Conservation (phyloP, 2,113 vertebrate genomes). For the Ptyas mucosa region DNA sequence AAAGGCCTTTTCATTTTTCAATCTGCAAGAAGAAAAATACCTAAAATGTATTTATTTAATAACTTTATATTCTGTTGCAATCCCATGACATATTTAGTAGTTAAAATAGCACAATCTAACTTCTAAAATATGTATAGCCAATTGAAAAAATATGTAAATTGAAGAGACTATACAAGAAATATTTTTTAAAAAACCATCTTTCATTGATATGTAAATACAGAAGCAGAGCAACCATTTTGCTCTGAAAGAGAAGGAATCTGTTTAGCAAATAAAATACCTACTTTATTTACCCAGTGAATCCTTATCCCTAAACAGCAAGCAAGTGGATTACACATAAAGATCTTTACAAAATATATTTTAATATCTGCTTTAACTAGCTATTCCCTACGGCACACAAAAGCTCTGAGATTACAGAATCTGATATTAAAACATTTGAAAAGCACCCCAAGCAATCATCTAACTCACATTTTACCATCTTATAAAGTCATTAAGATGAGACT, state of each 20-base stretch:
- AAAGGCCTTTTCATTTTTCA: conserved; percentile 86
- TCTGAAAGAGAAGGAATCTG: not conserved
- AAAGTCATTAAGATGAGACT: not conserved
- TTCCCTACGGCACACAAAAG: not conserved
- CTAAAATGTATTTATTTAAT: not conserved
- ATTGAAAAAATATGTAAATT: not conserved
- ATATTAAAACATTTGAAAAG: not conserved
- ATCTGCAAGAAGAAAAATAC: conserved; percentile 55
- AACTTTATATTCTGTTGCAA: not conserved
- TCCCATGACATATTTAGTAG: not conserved
- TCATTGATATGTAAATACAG: not conserved
- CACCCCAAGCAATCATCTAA: not conserved
- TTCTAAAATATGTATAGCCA: not conserved
- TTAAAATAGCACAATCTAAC: not conserved
- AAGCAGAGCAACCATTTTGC: not conserved
- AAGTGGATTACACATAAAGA: not conserved
- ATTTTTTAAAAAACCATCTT: not conserved
- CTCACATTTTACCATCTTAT: not conserved
- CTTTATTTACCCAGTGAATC: not conserved
- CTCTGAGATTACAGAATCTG: not conserved
- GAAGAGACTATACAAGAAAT: not conserved
- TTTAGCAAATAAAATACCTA: not conserved
- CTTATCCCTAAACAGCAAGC: not conserved
- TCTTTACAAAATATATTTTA: not conserved
- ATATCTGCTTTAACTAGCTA: not conserved